These are phyloP conservation scores for Drosophila prosaltans DNA, from an alignment of 1,140 invertebrate genomes.

Conservation along the genomic window DNA sequence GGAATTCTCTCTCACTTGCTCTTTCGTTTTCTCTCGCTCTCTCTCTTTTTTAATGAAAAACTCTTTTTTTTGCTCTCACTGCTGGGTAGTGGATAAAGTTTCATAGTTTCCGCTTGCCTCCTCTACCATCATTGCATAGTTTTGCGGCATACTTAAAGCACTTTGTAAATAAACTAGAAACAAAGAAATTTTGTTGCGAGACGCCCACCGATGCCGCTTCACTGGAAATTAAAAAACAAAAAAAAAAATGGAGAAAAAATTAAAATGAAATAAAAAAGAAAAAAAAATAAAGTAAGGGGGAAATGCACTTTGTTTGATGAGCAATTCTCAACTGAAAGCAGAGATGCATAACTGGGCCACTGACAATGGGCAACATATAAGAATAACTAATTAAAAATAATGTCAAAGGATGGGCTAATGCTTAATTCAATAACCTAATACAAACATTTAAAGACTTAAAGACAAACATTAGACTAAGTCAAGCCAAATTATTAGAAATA, in stretches of 20 bases:
- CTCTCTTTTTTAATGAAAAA: background rate
- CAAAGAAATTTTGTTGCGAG: constrained; percentile 6
- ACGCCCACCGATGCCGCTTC: background rate
- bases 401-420: too few species aligned
- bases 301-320: constrained; percentile 17
- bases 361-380: background rate
- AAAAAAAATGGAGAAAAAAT: constrained; percentile 3
- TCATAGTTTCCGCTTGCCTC: constrained; percentile 28
- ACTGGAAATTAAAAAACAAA: constrained; percentile 18
- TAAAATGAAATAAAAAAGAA: background rate
- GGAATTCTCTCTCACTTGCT: background rate
- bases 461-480: too few species aligned
- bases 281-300: background rate
- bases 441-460: too few species aligned
- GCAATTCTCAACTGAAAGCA: constrained; percentile 5
- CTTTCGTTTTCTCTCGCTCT: background rate
- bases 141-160: constrained; percentile 33
- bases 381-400: background rate
- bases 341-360: constrained; percentile 10
- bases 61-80: background rate
- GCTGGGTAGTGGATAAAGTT: constrained; percentile 3
- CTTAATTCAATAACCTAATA: too few species aligned
- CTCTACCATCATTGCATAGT: background rate
- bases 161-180: constrained; percentile 43
- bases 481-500: too few species aligned